Evolutionary conservation across 2,797 vertebrate genomes (phyloP).

Genomic region (Notolabrus celidotus): DNA sequence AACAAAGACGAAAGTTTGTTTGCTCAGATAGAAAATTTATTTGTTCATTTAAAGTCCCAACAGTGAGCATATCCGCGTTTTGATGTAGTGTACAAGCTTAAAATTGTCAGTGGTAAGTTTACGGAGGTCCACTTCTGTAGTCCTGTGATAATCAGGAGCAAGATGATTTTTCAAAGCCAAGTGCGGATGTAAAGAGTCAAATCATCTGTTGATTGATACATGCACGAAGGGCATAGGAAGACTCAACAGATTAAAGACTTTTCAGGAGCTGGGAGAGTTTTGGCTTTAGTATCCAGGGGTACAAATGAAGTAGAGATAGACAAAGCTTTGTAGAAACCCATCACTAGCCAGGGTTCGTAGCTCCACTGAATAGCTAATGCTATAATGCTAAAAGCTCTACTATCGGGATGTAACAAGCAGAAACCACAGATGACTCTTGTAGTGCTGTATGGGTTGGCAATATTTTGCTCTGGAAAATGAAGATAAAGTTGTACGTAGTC

Average conservation of each 20-base stretch:
- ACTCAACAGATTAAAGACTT: conserved; percentile 10
- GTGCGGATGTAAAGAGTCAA: conserved; percentile 20
- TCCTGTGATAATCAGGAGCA: conserved; percentile 21
- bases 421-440: no score
- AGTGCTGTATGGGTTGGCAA: no score
- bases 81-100: not conserved
- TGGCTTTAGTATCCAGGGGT: not conserved
- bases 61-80: not conserved
- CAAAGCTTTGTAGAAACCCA: not conserved
- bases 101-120: not conserved
- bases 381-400: no score
- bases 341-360: no score
- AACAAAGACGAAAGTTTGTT: not conserved
- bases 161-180: not conserved
- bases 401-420: no score
- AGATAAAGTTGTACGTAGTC: no score
- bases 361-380: no score
- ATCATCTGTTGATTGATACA: no score
- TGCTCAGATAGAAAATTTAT: not conserved
- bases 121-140: not conserved
- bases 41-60: not conserved
- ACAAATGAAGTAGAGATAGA: not conserved
- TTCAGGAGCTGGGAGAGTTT: not conserved
- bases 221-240: not conserved
- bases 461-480: no score